phyloP scores from a whole-genome alignment of 2,797 vertebrate species.

The Pitangus sulphuratus region DNA sequence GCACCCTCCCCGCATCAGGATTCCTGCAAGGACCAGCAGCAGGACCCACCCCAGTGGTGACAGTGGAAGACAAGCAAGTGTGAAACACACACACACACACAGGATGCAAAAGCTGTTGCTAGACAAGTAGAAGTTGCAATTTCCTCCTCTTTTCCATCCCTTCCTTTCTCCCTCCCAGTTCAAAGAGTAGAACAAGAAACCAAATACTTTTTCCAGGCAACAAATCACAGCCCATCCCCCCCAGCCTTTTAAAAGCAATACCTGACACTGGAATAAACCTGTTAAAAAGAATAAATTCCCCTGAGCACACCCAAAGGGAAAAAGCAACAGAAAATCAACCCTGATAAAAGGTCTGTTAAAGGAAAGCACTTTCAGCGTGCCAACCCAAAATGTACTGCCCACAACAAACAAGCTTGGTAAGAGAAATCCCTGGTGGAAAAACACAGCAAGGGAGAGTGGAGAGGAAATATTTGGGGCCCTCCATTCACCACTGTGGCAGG shows the following conservation, averaged over 20 bases:
- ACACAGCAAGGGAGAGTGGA: not conserved
- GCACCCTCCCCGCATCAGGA: not conserved
- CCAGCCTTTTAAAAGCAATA: not conserved
- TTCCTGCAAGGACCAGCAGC: not conserved
- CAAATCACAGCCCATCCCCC: not conserved
- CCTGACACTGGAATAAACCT: conserved; percentile 5
- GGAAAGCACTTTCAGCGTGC: not conserved
- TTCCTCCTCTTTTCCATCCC: not conserved
- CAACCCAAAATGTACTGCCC: not conserved
- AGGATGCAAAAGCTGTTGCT: not conserved
- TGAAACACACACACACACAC: not conserved
- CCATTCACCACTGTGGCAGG: not conserved
- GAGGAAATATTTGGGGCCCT: not conserved
- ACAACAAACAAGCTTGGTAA: not conserved
- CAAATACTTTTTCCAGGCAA: not conserved
- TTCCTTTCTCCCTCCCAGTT: not conserved
- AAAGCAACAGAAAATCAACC: conserved; percentile 5
- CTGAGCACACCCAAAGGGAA: not conserved
- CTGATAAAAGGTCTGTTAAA: conserved; percentile 5
- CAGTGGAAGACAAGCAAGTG: fast-evolving
- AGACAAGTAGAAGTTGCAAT: not conserved
- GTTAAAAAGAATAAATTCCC: conserved; percentile 42
- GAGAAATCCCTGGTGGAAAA: not conserved
- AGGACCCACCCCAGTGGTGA: not conserved
- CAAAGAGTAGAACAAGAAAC: not conserved